phyloP scores from a whole-genome alignment of 2,888 invertebrate genomes.

The Mantis religiosa region DNA sequence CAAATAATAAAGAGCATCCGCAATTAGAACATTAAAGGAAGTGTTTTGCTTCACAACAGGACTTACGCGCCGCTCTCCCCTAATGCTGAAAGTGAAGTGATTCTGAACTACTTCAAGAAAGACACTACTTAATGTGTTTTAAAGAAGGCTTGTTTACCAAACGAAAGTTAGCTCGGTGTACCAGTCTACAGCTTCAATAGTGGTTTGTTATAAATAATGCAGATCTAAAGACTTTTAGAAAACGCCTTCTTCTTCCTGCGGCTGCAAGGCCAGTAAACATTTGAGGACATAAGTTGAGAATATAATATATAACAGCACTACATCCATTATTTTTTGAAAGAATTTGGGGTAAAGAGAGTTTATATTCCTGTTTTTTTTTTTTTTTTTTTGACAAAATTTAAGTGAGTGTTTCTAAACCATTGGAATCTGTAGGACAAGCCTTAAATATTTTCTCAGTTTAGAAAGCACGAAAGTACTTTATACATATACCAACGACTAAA shows the following conservation, averaged over 20 bases:
- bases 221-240: not conserved
- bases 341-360: too few species aligned
- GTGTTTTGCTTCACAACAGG: too few species aligned
- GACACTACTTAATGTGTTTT: not conserved
- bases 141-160: not conserved
- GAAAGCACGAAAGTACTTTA: too few species aligned
- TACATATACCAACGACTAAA: too few species aligned
- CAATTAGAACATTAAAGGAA: not conserved
- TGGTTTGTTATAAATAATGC: not conserved
- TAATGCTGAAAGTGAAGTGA: not conserved
- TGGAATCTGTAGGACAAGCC: too few species aligned
- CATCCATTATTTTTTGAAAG: too few species aligned
- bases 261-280: not conserved
- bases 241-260: not conserved
- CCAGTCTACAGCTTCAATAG: not conserved
- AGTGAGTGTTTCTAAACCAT: too few species aligned
- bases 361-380: too few species aligned
- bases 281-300: not conserved
- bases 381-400: too few species aligned
- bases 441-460: too few species aligned
- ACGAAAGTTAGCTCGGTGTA: not conserved
- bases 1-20: not conserved
- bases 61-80: too few species aligned
- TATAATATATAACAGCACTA: too few species aligned
- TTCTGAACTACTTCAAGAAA: not conserved